Percentiles rank a stretch among this genome's conserved stretches.
Evolutionary conservation across 2,113 vertebrate species (phyloP).

Genomic region (Scopus umbretta): DNA sequence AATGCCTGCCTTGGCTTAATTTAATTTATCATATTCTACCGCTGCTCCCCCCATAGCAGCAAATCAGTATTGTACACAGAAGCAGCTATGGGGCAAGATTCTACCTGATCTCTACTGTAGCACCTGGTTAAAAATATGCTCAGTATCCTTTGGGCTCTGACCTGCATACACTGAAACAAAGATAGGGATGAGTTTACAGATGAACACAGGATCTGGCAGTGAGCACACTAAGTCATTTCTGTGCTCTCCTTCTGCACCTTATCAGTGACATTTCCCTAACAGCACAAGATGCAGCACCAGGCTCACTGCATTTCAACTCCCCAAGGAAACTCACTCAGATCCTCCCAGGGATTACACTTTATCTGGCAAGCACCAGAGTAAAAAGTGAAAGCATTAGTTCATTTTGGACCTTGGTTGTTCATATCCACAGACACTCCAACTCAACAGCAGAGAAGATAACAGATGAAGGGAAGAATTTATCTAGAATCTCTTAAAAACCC

Average conservation of each 20-base stretch:
- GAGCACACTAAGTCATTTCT: constrained; percentile 59
- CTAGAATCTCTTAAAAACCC: neutral
- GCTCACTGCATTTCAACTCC: constrained; percentile 60
- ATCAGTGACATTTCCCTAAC: constrained; percentile 72
- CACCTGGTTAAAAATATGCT: constrained; percentile 52
- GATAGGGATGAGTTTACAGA: constrained; percentile 59
- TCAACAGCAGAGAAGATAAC: constrained; percentile 13
- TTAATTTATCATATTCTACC: constrained; percentile 14
- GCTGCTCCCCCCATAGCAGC: neutral
- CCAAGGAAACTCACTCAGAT: constrained; percentile 69
- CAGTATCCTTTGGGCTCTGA: constrained; percentile 51
- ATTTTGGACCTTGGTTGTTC: constrained; percentile 46
- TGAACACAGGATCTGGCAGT: constrained; percentile 30
- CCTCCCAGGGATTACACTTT: constrained; percentile 51
- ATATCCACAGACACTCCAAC: constrained; percentile 42
- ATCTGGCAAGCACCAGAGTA: constrained; percentile 58
- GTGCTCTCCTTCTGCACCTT: constrained; percentile 65
- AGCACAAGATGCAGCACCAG: constrained; percentile 67
- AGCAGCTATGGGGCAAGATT: neutral
- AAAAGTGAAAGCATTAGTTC: constrained; percentile 66
- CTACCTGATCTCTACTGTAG: neutral
- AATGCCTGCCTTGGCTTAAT: constrained; percentile 35
- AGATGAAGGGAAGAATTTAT: constrained; percentile 22
- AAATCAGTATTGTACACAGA: constrained; percentile 17
- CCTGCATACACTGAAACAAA: constrained; percentile 51